phyloP scores from a whole-genome alignment of 2,113 vertebrate genomes.

The Turdus rufiventris region DNA sequence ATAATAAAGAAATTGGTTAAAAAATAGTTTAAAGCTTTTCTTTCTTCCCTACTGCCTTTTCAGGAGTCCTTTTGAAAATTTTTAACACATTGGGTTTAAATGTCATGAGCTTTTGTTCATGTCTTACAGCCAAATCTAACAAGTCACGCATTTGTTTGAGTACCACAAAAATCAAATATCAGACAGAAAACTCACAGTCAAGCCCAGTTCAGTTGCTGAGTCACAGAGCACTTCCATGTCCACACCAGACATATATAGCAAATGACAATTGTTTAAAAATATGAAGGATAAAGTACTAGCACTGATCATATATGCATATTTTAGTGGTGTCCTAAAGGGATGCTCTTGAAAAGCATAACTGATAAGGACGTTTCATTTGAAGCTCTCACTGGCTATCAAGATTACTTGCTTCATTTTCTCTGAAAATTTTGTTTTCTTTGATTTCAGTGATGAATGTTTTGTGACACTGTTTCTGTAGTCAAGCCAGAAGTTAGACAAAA shows the following conservation, averaged over 20 bases:
- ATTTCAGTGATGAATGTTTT: neutral
- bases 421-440: neutral
- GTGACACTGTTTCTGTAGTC: neutral
- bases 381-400: neutral
- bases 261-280: neutral
- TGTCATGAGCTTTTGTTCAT: neutral
- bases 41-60: neutral
- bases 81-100: neutral
- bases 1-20: neutral
- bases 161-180: neutral
- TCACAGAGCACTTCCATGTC: neutral
- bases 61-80: neutral
- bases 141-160: neutral
- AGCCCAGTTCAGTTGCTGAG: neutral
- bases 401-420: neutral
- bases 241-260: neutral
- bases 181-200: neutral
- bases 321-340: neutral
- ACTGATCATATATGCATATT: neutral
- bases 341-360: neutral
- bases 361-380: neutral
- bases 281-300: neutral
- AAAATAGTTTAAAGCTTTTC: neutral
- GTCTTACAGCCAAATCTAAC: neutral
- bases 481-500: neutral